Evolutionary conservation across 2,888 invertebrate genomes (phyloP).

Genomic region (Eurytoma californica): DNA sequence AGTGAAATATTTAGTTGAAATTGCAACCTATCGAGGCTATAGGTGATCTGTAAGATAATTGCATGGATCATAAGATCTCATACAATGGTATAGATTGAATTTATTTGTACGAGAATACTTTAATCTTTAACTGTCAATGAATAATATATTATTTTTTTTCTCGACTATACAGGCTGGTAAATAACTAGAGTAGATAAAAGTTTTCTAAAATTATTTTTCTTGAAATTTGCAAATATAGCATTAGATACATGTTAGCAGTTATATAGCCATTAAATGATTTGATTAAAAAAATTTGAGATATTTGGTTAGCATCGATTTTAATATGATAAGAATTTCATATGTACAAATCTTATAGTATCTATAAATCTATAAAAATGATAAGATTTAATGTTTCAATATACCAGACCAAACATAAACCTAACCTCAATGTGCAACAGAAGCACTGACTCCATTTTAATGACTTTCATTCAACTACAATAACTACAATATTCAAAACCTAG

Average conservation of each 20-base stretch:
- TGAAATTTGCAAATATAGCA: neutral
- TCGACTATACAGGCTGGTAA: too few species aligned
- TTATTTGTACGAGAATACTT: conserved; percentile 12
- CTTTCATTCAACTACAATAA: neutral
- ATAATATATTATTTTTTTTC: too few species aligned
- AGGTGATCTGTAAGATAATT: conserved; percentile 48
- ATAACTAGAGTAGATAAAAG: neutral
- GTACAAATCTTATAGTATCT: neutral
- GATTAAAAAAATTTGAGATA: neutral
- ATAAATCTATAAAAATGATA: neutral
- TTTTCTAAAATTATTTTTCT: neutral
- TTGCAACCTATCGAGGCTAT: conserved; percentile 28
- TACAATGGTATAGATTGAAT: conserved; percentile 31
- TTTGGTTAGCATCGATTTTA: neutral
- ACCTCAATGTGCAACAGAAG: conserved; percentile 35
- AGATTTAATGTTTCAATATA: neutral
- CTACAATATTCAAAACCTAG: neutral
- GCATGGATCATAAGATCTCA: conserved; percentile 1
- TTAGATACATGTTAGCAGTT: neutral
- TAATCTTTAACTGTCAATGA: neutral
- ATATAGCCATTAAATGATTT: neutral
- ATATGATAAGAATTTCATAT: neutral
- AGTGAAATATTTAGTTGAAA: conserved; percentile 28
- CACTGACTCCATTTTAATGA: conserved; percentile 26
- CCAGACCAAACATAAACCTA: conserved; percentile 19